Percentiles rank a stretch among this genome's conserved stretches.
These are phyloP conservation scores for Petroica traversi DNA, from an alignment of 2,113 vertebrate genomes.

Conservation along the genomic window DNA sequence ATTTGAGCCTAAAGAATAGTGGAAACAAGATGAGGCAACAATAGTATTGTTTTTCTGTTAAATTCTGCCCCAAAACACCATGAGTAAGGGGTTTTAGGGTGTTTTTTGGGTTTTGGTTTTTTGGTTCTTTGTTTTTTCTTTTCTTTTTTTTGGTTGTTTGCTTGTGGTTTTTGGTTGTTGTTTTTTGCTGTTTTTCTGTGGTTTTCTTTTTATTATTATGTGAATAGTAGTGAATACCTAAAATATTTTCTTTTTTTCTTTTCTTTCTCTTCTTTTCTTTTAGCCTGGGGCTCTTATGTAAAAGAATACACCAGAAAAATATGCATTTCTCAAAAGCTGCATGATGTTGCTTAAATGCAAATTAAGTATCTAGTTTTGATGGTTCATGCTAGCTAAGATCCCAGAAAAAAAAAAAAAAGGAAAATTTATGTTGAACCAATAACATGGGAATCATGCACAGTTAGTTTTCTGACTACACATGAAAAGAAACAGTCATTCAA, in stretches of 20 bases:
- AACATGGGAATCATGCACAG: neutral
- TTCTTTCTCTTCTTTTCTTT: neutral
- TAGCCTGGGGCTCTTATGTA: accelerated
- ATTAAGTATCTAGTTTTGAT: neutral
- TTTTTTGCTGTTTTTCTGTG: neutral
- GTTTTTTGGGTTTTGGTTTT: accelerated
- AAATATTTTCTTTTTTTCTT: neutral
- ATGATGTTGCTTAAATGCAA: neutral
- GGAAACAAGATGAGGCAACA: neutral
- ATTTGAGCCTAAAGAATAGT: neutral
- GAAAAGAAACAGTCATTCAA: neutral
- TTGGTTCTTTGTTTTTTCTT: too few relatives aligned
- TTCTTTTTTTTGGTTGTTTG: too few relatives aligned
- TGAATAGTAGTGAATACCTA: neutral
- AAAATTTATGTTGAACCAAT: neutral
- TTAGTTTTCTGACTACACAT: neutral
- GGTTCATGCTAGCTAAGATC: neutral
- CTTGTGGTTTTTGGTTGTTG: neutral
- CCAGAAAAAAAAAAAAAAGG: neutral
- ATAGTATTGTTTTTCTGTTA: neutral
- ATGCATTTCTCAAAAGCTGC: neutral
- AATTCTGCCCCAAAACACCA: neutral
- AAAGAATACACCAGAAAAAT: neutral
- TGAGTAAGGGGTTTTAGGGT: accelerated
- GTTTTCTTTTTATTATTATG: neutral